Percentiles rank a stretch among this genome's conserved stretches.
Conservation (phyloP, 1,140 invertebrate genomes). For the Achroia grisella region DNA sequence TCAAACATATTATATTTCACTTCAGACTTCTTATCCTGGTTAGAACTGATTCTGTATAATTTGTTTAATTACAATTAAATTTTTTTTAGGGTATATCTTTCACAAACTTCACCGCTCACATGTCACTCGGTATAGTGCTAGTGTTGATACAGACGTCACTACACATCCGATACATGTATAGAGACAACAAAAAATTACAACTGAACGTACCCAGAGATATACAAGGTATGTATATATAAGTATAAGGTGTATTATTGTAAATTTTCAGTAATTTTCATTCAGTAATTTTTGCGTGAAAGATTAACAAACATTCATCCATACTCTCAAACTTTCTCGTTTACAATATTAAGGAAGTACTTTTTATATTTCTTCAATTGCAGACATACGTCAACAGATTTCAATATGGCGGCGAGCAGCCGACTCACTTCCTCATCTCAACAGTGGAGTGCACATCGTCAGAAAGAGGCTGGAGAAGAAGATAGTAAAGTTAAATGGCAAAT, state of each 20-base stretch:
- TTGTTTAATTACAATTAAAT: too few species aligned
- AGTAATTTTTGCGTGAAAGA: too few species aligned
- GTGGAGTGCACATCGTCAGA: constrained; percentile 86
- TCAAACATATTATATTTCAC: too few species aligned
- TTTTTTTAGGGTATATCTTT: constrained; percentile 84
- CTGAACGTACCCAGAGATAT: constrained; percentile 69
- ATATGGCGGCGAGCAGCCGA: constrained; percentile 89
- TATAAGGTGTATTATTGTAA: too few species aligned
- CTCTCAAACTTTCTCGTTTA: too few species aligned
- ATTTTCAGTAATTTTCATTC: too few species aligned
- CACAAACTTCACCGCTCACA: constrained; percentile 86
- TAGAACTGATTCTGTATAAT: too few species aligned
- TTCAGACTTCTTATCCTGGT: too few species aligned
- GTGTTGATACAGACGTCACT: constrained; percentile 80
- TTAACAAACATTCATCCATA: too few species aligned
- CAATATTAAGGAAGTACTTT: neutral
- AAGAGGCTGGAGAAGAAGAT: constrained; percentile 85
- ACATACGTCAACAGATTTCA: constrained; percentile 87
- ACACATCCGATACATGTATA: constrained; percentile 82
- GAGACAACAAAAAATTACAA: constrained; percentile 79
- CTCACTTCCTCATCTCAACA: constrained; percentile 85
- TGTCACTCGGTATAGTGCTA: constrained; percentile 83
- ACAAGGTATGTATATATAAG: constrained; percentile 25
- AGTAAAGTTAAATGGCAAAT: constrained; percentile 48
- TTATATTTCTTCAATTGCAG: constrained; percentile 55